Base-by-base conservation (phyloP, 2,888 invertebrate genomes). In the Seladonia tumulorum region DNA sequence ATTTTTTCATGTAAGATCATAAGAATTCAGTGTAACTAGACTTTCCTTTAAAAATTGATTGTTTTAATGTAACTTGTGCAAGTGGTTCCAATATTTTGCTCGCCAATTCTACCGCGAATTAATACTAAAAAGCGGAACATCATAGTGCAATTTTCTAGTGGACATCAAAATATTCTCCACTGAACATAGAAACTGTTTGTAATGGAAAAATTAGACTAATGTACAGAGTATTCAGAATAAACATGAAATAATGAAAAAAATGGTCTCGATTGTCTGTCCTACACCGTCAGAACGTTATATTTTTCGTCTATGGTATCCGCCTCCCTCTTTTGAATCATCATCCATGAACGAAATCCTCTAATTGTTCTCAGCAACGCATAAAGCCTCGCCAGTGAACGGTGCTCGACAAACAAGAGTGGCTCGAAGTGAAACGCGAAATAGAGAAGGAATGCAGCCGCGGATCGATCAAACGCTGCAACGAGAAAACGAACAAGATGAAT, bases 321-420 rank as follows among this genome's bases (percentile, higher is more conserved):
- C 39, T 70, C 39, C 14, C n/a, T 70, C 70, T 42, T n/a, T n/a
- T 0, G n/a, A 42, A 70, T 63, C 29, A 63, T 70, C 70, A 35
- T 70, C 70, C 70, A 39, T 12, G 70, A 70, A 70, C 66, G 66
- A 35, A 35, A 66, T 66, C 66, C 66, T 66, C 66, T 66, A 66
- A 42, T 70, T 70, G 70, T 70, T 70, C 42, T 22, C 70, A n/a
- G 70, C 42, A 39, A 42, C 39, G 42, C 35, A 70, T 39, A 70
- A 70, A 70, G 42, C 70, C 22, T 70, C 70, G 70, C 70, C 42
- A 5, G 70, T 22, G 39, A 70, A 39, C 42, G 42, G n/a, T 70
- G 70, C 70, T 42, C 70, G 70, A 70, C 70, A 70, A 42, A 70
- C 70, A 70, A 70, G n/a, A 70, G 70, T 42, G 42, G 42, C 66